Percentiles rank a stretch among this genome's conserved stretches.
These are phyloP conservation scores for Toxotes lorentzi DNA, from an alignment of 2,797 vertebrate genomes.

Conservation along the genomic window DNA sequence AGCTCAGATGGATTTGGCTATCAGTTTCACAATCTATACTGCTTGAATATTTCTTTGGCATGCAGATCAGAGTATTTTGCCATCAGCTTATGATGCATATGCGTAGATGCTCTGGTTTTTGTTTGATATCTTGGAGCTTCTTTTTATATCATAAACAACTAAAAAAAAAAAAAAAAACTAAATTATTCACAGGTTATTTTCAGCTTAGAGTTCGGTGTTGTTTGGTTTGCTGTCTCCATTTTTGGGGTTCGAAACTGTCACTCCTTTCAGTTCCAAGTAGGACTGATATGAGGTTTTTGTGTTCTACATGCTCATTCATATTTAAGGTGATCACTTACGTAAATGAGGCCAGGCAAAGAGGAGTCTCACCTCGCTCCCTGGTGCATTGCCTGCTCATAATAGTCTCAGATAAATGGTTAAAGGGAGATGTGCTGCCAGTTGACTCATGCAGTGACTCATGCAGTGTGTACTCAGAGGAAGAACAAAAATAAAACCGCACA, in stretches of 20 bases:
- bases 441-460: constrained; percentile 67
- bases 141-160: neutral
- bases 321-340: constrained; percentile 41
- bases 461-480: constrained; percentile 27
- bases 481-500: constrained; percentile 43
- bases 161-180: neutral
- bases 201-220: neutral
- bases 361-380: constrained; percentile 46
- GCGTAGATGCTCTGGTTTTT: neutral
- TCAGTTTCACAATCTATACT: neutral
- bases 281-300: neutral
- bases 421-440: constrained; percentile 47
- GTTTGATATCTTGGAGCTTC: neutral
- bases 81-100: neutral
- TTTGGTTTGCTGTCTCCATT: neutral
- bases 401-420: constrained; percentile 41
- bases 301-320: constrained; percentile 21
- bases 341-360: constrained; percentile 41
- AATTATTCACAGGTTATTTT: constrained; percentile 1
- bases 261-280: neutral
- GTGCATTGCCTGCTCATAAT: constrained; percentile 43
- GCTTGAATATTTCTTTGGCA: neutral
- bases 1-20: constrained; percentile 10
- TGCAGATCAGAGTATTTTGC: neutral
- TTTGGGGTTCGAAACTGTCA: neutral